Base-by-base conservation (phyloP, 2,888 invertebrate species). In the Parnassius orleans region DNA sequence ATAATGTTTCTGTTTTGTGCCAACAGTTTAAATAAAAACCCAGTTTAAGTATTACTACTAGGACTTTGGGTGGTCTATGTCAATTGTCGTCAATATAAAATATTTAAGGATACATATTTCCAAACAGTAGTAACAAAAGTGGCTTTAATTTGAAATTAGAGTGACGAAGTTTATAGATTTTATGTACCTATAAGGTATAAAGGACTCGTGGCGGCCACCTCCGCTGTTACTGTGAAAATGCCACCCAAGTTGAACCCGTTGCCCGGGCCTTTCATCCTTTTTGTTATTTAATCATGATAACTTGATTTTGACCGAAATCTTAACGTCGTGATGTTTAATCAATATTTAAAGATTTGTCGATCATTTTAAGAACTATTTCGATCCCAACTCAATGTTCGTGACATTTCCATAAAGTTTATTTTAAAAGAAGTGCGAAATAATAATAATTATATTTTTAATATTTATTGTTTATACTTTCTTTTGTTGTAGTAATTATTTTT, bases 231-330 rank as follows among this genome's bases (percentile, higher is more conserved):
- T 82, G 83, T 80, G 86, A 88, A 87, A 75, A 79, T 73, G 84
- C 88, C 89, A 89, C 90, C 89, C 89, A 88, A 84, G 88, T 82
- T 70, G 88, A 77, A 70, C 71, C 76, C 74, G 67, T 65, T 61
- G 53, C 56, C 53, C 53, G 51, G 53, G 57, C 19, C 58, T 52
- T 43, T 48, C 53, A 60, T 56, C 56, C 50, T 64, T 60, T 63
- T 66, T 59, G 57, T 60, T 60, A 47, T 66, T 61, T 58, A 52
- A 61, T 54, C 53, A 57, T 57, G 63, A 61, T 61, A 61, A 61
- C 66, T 63, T 64, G 53, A 63, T 61, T 60, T 61, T 57, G 55
- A 61, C 51, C 33, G 48, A 64, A 47, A 57, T 43, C 33, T 53
- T 44, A 51, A 57, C 43, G 46, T 48, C 47, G 14, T 47, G 33